phyloP scores from a whole-genome alignment of 1,140 invertebrate species.

The Anastatus disparis region DNA sequence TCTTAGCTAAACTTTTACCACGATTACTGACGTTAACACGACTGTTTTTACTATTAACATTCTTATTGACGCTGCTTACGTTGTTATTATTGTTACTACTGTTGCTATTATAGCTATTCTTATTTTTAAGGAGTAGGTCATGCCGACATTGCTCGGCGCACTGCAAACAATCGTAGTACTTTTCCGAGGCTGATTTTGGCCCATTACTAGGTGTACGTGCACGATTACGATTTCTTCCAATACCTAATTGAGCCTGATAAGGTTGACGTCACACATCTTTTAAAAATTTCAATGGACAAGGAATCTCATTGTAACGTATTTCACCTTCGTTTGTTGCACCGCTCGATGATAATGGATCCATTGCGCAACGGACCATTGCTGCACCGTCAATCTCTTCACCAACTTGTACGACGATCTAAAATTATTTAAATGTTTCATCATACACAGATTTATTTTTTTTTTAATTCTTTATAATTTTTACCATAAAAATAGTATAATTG shows the following conservation, averaged over 20 bases:
- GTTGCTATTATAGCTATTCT: slow-evolving; percentile 41
- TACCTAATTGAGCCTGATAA: slow-evolving; percentile 2
- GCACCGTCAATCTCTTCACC: slow-evolving; percentile 92
- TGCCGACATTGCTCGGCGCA: slow-evolving; percentile 63
- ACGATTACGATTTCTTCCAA: slow-evolving; percentile 46
- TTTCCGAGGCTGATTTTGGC: slow-evolving; percentile 56
- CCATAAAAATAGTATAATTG: too few relatives aligned
- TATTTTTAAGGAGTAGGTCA: slow-evolving; percentile 52
- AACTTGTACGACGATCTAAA: slow-evolving; percentile 83
- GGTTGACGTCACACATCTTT: slow-evolving; percentile 84
- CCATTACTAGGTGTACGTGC: slow-evolving; percentile 51
- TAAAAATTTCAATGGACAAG: slow-evolving; percentile 83
- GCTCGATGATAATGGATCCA: slow-evolving; percentile 83
- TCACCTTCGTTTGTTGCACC: slow-evolving; percentile 82
- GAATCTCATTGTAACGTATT: slow-evolving; percentile 67
- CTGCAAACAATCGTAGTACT: slow-evolving; percentile 66
- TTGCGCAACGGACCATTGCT: slow-evolving; percentile 91
- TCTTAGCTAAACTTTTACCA: slow-evolving; percentile 28
- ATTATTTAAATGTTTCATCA: background rate
- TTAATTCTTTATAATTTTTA: too few relatives aligned
- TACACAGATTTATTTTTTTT: too few relatives aligned
- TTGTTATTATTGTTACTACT: slow-evolving; percentile 22
- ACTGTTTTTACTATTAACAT: background rate
- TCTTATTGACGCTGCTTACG: background rate
- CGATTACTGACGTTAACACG: slow-evolving; percentile 17